Evolutionary conservation across 2,888 invertebrate species (phyloP).

Genomic region (Aleiodes testaceus): DNA sequence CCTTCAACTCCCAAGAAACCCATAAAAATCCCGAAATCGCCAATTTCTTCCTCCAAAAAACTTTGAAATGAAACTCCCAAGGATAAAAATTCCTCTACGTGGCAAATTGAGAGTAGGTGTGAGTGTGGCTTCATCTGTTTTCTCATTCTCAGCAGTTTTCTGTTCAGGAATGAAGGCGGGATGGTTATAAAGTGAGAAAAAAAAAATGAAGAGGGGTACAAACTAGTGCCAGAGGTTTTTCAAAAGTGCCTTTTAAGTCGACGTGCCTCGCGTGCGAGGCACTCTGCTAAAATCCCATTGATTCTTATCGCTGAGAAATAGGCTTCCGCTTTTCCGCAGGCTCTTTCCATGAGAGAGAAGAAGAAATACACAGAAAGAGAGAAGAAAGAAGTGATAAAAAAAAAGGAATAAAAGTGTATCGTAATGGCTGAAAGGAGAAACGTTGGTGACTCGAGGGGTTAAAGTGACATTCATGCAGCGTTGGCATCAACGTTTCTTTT

Average conservation of each 20-base stretch:
- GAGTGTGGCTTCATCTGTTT: slow-evolving; percentile 51
- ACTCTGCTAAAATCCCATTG: slow-evolving; percentile 56
- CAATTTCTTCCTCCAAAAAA: background rate
- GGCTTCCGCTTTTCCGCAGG: slow-evolving; percentile 52
- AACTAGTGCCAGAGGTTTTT: slow-evolving; percentile 45
- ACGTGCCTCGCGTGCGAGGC: slow-evolving; percentile 60
- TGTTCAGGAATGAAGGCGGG: no score
- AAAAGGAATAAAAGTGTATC: slow-evolving; percentile 20
- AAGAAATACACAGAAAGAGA: background rate
- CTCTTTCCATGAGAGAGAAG: slow-evolving; percentile 47
- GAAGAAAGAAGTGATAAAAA: background rate
- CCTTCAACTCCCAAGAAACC: no score
- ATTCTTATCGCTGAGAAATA: slow-evolving; percentile 65
- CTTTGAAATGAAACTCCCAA: slow-evolving; percentile 59
- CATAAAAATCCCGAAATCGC: background rate
- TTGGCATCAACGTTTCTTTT: background rate
- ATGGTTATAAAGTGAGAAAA: background rate
- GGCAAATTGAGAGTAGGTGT: slow-evolving; percentile 31
- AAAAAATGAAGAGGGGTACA: background rate
- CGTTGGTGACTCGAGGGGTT: slow-evolving; percentile 10
- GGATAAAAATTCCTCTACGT: slow-evolving; percentile 48
- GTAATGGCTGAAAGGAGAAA: background rate
- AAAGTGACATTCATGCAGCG: slow-evolving; percentile 18
- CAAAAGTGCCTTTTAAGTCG: slow-evolving; percentile 54
- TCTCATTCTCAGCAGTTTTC: slow-evolving; percentile 49